Evolutionary conservation across 2,113 vertebrate species (phyloP).

Genomic region (Agelaius tricolor): DNA sequence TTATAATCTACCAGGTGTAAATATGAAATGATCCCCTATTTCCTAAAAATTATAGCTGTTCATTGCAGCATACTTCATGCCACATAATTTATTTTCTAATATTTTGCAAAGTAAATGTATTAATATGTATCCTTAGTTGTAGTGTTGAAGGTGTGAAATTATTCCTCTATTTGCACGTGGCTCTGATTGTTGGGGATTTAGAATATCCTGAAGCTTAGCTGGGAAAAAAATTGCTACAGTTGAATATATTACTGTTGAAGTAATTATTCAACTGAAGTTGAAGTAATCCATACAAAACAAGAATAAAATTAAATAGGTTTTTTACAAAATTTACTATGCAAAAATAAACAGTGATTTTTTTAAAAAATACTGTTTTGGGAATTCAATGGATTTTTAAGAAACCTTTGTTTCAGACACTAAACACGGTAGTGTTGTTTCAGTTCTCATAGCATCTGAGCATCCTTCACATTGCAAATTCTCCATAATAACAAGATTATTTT

Average conservation of each 20-base stretch:
- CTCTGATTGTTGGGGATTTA: slow-evolving; percentile 53
- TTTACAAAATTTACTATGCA: not conserved
- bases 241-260: not conserved
- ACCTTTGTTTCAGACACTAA: slow-evolving; percentile 3
- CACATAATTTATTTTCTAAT: slow-evolving; percentile 35
- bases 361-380: not conserved
- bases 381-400: slow-evolving; percentile 39
- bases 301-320: not conserved
- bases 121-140: slow-evolving; percentile 38
- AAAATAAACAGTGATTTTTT: not conserved
- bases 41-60: slow-evolving; percentile 34
- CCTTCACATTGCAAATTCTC: slow-evolving; percentile 60
- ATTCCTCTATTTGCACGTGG: slow-evolving; percentile 13
- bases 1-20: slow-evolving; percentile 47
- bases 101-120: slow-evolving; percentile 67
- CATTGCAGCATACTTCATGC: slow-evolving; percentile 10
- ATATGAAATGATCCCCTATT: slow-evolving; percentile 47
- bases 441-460: slow-evolving; percentile 59
- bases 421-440: not conserved
- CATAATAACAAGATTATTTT: slow-evolving; percentile 71
- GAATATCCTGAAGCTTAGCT: slow-evolving; percentile 43
- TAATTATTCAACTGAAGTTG: not conserved
- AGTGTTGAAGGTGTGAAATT: slow-evolving; percentile 69
- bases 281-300: slow-evolving; percentile 40
- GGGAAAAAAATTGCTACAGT: slow-evolving; percentile 11